Percentiles rank a stretch among this genome's conserved stretches.
Evolutionary conservation across 2,113 vertebrate genomes (phyloP).

Genomic region (Triplophysa dalaica): DNA sequence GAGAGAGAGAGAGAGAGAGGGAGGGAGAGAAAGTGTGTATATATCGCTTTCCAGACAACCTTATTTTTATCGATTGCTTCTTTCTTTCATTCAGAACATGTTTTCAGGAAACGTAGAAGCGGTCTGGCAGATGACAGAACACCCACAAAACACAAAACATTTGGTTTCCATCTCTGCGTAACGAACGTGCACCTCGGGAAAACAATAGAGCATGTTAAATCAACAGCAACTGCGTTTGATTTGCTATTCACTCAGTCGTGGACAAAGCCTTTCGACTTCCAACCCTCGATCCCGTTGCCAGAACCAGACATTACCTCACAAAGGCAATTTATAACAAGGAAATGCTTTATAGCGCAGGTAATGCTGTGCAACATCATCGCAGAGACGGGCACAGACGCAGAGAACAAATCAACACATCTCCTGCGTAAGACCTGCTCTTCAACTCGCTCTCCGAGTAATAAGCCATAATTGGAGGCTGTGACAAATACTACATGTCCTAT

Average conservation of each 20-base stretch:
- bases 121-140: not conserved
- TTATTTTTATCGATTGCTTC: not conserved
- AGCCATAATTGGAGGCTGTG: conserved; percentile 13
- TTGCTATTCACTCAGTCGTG: conserved; percentile 52
- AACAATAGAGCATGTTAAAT: conserved; percentile 12
- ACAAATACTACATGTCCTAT: conserved; percentile 10
- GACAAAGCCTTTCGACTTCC: conserved; percentile 37
- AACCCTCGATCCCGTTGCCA: conserved; percentile 51
- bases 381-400: conserved; percentile 42
- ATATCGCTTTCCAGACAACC: not conserved
- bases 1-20: too few relatives aligned
- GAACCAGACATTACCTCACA: conserved; percentile 72
- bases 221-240: conserved; percentile 38
- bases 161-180: conserved; percentile 1
- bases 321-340: conserved; percentile 66
- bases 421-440: conserved; percentile 18
- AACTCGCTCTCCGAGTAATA: not conserved
- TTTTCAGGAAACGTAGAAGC: not conserved
- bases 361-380: conserved; percentile 60
- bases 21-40: not conserved
- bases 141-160: conserved; percentile 25
- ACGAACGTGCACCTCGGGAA: not conserved
- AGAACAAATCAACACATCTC: conserved; percentile 46
- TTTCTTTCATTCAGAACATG: not conserved
- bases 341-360: conserved; percentile 70